Percentiles rank a stretch among this genome's conserved stretches.
Conservation (phyloP, 2,797 vertebrate genomes). For the Enteromius fasciolatus region DNA sequence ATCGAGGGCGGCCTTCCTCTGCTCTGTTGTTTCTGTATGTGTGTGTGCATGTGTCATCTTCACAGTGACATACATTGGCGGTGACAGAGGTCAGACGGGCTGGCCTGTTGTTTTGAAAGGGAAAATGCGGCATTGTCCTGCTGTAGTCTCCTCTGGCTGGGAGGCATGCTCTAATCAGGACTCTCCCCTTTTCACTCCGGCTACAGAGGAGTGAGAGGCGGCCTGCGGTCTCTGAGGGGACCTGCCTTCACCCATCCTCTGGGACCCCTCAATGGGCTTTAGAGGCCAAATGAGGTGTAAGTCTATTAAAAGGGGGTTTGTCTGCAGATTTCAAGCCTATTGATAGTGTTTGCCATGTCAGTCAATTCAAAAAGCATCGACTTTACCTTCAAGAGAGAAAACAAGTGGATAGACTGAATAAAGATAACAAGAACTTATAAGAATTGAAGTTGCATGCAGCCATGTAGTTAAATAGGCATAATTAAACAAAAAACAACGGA, state of each 20-base stretch:
- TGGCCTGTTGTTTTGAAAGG: slow-evolving; percentile 80
- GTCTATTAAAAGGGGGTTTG: slow-evolving; percentile 84
- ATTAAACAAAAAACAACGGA: slow-evolving; percentile 20
- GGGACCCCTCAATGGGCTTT: slow-evolving; percentile 84
- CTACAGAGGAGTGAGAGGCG: slow-evolving; percentile 67
- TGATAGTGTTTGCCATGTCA: slow-evolving; percentile 71
- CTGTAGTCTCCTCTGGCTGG: slow-evolving; percentile 71
- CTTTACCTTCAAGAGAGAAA: slow-evolving; percentile 54
- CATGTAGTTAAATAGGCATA: slow-evolving; percentile 27
- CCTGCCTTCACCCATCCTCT: slow-evolving; percentile 75
- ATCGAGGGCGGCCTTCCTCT: slow-evolving; percentile 41
- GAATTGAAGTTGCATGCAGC: not conserved
- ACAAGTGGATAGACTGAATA: slow-evolving; percentile 37
- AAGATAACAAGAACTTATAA: not conserved
- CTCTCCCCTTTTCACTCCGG: slow-evolving; percentile 65
- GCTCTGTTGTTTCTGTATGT: slow-evolving; percentile 48
- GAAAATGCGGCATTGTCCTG: slow-evolving; percentile 77
- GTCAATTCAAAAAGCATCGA: slow-evolving; percentile 76
- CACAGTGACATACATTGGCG: slow-evolving; percentile 77
- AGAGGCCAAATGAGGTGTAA: slow-evolving; percentile 89
- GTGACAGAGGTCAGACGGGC: slow-evolving; percentile 85
- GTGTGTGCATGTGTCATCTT: slow-evolving; percentile 71
- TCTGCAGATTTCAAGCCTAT: slow-evolving; percentile 76
- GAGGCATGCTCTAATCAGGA: slow-evolving; percentile 79
- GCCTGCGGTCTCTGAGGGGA: slow-evolving; percentile 61